Evolutionary conservation across 2,888 invertebrate genomes (phyloP).

Genomic region (Disparrhopalites patrizii): DNA sequence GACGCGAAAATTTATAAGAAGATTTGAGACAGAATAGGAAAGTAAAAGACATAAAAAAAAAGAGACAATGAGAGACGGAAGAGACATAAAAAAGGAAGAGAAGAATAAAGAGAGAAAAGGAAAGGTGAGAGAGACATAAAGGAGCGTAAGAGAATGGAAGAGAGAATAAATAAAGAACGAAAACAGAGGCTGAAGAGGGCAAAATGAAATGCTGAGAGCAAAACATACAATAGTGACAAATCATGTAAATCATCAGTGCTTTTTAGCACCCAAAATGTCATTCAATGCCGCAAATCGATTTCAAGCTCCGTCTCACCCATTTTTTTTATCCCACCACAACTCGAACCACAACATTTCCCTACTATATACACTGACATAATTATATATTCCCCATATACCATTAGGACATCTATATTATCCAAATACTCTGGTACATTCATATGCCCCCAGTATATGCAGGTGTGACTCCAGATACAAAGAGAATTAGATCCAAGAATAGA

Average conservation of each 20-base stretch:
- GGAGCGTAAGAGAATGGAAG: neutral
- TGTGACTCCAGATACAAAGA: too few species aligned
- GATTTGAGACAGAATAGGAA: neutral
- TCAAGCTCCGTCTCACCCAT: conserved; percentile 16
- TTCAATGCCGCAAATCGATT: conserved; percentile 23
- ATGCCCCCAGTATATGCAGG: too few species aligned
- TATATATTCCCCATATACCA: too few species aligned
- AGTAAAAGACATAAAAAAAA: neutral
- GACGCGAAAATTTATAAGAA: neutral
- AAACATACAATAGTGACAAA: neutral
- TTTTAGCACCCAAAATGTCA: conserved; percentile 22
- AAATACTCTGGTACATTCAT: too few species aligned
- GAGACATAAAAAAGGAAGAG: too few species aligned
- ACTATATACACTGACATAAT: too few species aligned
- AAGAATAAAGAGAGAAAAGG: too few species aligned
- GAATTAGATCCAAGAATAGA: too few species aligned
- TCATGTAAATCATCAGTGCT: conserved; percentile 27
- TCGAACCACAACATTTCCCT: too few species aligned
- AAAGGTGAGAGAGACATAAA: neutral
- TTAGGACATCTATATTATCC: too few species aligned
- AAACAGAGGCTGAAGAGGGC: too few species aligned
- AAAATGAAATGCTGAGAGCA: conserved; percentile 5
- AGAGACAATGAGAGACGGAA: neutral
- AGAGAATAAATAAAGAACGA: too few species aligned
- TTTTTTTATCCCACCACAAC: conserved; percentile 8